Conservation (phyloP, 2,888 invertebrate species). For the Lissocephala sabroskyi region DNA sequence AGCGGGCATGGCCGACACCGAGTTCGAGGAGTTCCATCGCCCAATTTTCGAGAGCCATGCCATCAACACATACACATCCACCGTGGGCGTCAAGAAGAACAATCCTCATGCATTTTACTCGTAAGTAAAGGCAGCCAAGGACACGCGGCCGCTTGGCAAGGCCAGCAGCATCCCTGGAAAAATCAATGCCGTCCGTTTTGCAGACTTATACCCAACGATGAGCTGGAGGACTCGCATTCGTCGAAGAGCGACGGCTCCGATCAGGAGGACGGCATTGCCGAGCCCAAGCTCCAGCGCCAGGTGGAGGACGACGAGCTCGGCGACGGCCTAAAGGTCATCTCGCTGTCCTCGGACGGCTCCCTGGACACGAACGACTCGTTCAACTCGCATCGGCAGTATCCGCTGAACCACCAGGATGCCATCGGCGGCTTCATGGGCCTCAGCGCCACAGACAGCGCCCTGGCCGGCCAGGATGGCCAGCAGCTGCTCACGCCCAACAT, state of each 20-base stretch:
- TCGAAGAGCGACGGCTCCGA: conserved; percentile 83
- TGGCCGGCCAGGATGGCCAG: conserved; percentile 34
- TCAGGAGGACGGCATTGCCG: conserved; percentile 74
- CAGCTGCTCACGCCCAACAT: conserved; percentile 40
- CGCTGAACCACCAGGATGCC: conserved; percentile 66
- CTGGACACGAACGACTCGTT: conserved; percentile 67
- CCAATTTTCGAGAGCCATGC: conserved; percentile 77
- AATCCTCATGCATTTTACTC: conserved; percentile 87
- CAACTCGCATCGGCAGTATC: conserved; percentile 67
- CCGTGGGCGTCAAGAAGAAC: conserved; percentile 78
- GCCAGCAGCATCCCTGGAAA: conserved; percentile 1
- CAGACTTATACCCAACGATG: conserved; percentile 90
- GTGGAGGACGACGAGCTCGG: conserved; percentile 73
- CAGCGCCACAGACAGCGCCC: conserved; percentile 43
- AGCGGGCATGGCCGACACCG: conserved; percentile 88
- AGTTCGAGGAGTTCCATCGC: conserved; percentile 93
- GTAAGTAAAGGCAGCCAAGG: conserved; percentile 78
- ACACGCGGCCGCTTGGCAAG: not conserved
- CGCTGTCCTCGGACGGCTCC: conserved; percentile 66
- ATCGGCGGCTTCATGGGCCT: conserved; percentile 67
- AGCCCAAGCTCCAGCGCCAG: conserved; percentile 55
- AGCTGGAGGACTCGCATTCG: conserved; percentile 83
- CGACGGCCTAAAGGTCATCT: conserved; percentile 69
- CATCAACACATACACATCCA: conserved; percentile 76
- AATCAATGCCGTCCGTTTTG: conserved; percentile 3